Evolutionary conservation across 2,113 vertebrate species (phyloP).

Genomic region (Melanerpes formicivorus): DNA sequence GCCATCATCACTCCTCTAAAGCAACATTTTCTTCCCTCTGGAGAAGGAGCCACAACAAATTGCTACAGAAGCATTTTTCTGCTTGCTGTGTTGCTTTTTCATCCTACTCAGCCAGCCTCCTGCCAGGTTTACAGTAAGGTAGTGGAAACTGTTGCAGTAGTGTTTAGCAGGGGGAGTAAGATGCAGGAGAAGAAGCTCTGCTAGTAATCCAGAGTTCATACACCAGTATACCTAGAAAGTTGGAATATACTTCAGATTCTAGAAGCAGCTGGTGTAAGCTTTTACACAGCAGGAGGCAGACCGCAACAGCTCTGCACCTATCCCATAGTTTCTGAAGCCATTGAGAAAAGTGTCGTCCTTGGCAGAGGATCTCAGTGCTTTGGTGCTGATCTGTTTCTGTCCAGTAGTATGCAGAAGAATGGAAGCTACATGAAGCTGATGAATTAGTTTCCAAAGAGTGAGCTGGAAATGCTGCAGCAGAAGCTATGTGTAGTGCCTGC

Average conservation of each 20-base stretch:
- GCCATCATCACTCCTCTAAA: not conserved
- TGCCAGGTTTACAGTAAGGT: not conserved
- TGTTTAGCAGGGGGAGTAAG: not conserved
- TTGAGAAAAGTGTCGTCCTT: conserved; percentile 29
- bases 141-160: not conserved
- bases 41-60: not conserved
- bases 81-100: not conserved
- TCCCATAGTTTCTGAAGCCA: not conserved
- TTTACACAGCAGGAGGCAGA: not conserved
- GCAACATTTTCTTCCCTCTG: not conserved
- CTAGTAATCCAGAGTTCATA: not conserved
- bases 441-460: conserved; percentile 5
- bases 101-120: not conserved
- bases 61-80: not conserved
- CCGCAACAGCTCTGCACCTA: not conserved
- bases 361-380: conserved; percentile 5
- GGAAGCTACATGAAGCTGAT: conserved; percentile 26
- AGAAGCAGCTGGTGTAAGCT: not conserved
- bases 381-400: not conserved
- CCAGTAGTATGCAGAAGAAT: not conserved
- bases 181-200: not conserved
- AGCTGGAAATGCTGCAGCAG: conserved; percentile 6
- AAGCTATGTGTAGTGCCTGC: not conserved
- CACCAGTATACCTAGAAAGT: conserved; percentile 2
- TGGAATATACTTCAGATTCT: not conserved